A percentile compares a stretch with the other conserved stretches of the same genome.
These are phyloP conservation scores for Nemopilema nomurai DNA, from an alignment of 30 jellyfish, hydroid and myxozoan species.

Conservation along the genomic window DNA sequence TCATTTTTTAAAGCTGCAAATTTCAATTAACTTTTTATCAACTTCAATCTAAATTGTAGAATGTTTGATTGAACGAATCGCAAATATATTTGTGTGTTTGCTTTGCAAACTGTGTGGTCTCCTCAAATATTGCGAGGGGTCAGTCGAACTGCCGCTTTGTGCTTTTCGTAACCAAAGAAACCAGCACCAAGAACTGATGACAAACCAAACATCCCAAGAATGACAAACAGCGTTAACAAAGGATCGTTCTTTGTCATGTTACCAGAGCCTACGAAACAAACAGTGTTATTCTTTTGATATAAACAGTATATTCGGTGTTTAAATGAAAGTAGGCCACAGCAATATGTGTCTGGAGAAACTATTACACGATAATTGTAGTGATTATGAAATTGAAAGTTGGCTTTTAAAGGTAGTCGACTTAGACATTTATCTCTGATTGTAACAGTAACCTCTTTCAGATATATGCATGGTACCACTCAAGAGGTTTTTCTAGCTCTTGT, in stretches of 20 bases:
- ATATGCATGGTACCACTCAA: too few species aligned
- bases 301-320: too few species aligned
- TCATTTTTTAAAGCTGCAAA: not conserved
- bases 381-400: too few species aligned
- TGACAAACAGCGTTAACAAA: slow-evolving; percentile 35
- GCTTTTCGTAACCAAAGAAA: slow-evolving; percentile 33
- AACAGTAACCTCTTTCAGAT: too few species aligned
- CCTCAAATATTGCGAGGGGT: slow-evolving; percentile 16
- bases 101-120: not conserved
- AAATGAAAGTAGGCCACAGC: too few species aligned
- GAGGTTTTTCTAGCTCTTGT: too few species aligned
- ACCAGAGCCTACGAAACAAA: slow-evolving; percentile 13
- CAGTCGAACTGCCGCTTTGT: slow-evolving; percentile 7
- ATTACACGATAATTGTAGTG: too few species aligned
- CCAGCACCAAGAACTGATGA: slow-evolving; percentile 30
- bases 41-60: not conserved
- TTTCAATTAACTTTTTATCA: not conserved
- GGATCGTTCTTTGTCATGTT: slow-evolving; percentile 51
- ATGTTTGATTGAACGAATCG: not conserved
- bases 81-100: not conserved
- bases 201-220: slow-evolving; percentile 49
- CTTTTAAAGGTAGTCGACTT: too few species aligned
- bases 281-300: too few species aligned
- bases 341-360: too few species aligned
- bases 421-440: too few species aligned